Conservation (phyloP, 2,888 invertebrate genomes). For the Nomada fabriciana region DNA sequence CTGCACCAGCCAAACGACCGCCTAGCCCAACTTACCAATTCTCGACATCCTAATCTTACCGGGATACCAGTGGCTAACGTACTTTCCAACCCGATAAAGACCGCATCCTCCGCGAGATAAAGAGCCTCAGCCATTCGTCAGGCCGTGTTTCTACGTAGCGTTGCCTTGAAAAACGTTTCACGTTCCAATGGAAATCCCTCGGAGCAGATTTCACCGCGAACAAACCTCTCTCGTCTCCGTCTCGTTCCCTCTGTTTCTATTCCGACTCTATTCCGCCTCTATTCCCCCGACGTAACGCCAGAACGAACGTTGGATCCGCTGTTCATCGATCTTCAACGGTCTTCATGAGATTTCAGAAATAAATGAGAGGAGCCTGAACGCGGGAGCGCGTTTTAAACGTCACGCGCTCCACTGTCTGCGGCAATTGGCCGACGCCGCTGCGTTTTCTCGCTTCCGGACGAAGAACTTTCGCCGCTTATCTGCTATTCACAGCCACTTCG, state of each 20-base stretch:
- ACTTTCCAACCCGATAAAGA: constrained; percentile 76
- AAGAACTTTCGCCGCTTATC: constrained; percentile 42
- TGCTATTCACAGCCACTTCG: constrained; percentile 37
- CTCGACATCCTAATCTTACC: constrained; percentile 75
- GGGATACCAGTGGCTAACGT: constrained; percentile 72
- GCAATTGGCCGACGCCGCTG: constrained; percentile 24
- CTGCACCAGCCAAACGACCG: constrained; percentile 68
- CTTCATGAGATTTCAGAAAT: constrained; percentile 61
- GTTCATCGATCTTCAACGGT: constrained; percentile 67
- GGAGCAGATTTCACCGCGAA: constrained; percentile 58
- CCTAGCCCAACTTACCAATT: constrained; percentile 70
- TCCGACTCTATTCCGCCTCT: too few species aligned
- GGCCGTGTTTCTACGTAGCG: constrained; percentile 41
- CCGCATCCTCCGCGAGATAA: constrained; percentile 76
- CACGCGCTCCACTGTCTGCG: constrained; percentile 3
- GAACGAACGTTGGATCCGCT: constrained; percentile 55
- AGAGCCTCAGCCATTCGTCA: constrained; percentile 71
- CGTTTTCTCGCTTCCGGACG: constrained; percentile 25
- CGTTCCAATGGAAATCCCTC: constrained; percentile 62
- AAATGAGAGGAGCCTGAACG: constrained; percentile 33
- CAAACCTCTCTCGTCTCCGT: not conserved
- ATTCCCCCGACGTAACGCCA: not conserved
- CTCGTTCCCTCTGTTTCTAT: too few species aligned
- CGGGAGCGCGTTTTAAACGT: constrained; percentile 42
- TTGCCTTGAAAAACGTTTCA: constrained; percentile 59